Evolutionary conservation across 2,113 vertebrate species (phyloP), one percentile per base, ranked within the genome.

Genomic region (Mustela lutreola): DNA sequence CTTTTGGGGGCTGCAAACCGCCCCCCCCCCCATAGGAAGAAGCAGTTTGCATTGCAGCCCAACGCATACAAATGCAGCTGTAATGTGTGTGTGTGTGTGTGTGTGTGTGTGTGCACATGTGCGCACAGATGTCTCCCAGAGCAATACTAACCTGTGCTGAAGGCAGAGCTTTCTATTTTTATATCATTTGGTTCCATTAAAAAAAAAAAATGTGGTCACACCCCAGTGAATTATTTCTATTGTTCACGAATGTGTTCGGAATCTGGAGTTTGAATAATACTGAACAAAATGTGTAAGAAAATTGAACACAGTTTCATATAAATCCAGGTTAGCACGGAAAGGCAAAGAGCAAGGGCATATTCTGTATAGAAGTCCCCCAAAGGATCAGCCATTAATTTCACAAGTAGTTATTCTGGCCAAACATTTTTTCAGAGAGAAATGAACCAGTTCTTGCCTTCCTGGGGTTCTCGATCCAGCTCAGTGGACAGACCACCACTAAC

Each of bases 201-300:
- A 4, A 39, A 70, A 53, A 36, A n/a, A 67, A 87, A 93, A 79
- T 75, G 36, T 70, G 28, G 31, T 48, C 84, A 76, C 60, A 21
- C 53, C 24, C 42, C 56, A 36, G 39, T 33, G 26, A 96, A 70
- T 92, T 76, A 12, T 65, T 94, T 90, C 94, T 63, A 48, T 15
- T 92, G 26, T 60, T 33, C 12, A 36, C 36, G 28, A 88, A 85
- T 93, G 76, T 19, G 33, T 76, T 87, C 80, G 11, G 84, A 65
- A 56, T 91, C 63, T 91, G 15, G 65, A 70, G 19, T 62, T 58
- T 90, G 79, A 89, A 92, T 82, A 93, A 36, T 53, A 91, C 26
- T 88, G 42, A 73, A 58, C 75, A 63, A 56, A 58, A 36, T 63
- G 12, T 28, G 8, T 33, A 14, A 65, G 11, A 78, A 94, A 93